A percentile compares a stretch with the other conserved stretches of the same genome.
phyloP scores from a whole-genome alignment of 2,797 vertebrate species.

The Ctenochaetus hawaiiensis region DNA sequence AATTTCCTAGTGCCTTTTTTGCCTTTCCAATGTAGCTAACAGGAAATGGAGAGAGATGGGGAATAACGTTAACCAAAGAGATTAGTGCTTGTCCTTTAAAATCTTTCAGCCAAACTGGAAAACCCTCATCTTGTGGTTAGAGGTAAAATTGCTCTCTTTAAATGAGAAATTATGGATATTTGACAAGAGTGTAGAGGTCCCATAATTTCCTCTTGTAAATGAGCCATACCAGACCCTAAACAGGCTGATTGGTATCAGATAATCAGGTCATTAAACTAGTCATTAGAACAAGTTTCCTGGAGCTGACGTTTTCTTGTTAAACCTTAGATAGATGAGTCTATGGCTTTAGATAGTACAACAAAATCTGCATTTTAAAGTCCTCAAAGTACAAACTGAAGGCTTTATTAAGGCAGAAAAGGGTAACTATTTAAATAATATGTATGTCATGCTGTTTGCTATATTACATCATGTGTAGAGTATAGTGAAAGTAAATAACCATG shows the following conservation, averaged over 20 bases:
- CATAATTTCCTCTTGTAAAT: conserved; percentile 12
- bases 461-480: neutral
- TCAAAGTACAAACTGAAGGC: neutral
- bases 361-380: neutral
- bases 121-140: neutral
- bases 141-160: conserved; percentile 14
- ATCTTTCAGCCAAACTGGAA: accelerated
- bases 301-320: neutral
- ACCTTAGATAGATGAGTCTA: neutral
- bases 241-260: neutral
- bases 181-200: neutral
- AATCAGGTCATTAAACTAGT: conserved; percentile 12
- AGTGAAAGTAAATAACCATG: neutral
- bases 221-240: neutral
- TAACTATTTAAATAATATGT: neutral
- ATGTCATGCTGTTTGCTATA: neutral
- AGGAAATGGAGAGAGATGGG: neutral
- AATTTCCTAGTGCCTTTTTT: too few species aligned
- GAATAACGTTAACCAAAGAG: neutral
- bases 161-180: neutral
- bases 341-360: neutral
- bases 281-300: neutral
- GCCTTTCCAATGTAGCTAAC: too few species aligned
- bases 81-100: neutral
- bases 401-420: neutral